Conservation (phyloP, 2,888 invertebrate genomes). For the Anorthoa munda region DNA sequence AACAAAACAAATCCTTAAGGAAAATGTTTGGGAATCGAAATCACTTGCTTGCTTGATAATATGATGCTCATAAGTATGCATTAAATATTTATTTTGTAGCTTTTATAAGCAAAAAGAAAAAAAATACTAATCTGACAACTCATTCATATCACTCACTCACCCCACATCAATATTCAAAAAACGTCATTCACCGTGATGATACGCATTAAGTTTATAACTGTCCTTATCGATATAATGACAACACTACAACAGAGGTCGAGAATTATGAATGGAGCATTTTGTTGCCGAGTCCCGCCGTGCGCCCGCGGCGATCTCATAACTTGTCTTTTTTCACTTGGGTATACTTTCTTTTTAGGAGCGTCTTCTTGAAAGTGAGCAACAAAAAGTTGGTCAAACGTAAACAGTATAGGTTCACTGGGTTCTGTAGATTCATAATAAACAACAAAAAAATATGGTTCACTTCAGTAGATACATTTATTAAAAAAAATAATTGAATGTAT, state of each 20-base stretch:
- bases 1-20: neutral
- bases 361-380: conserved; percentile 85
- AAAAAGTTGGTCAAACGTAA: conserved; percentile 63
- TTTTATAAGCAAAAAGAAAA: conserved; percentile 2
- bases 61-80: neutral
- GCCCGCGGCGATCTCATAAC: conserved; percentile 80
- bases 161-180: conserved; percentile 40
- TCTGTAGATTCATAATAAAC: conserved; percentile 10
- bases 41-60: neutral
- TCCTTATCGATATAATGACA: conserved; percentile 76
- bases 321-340: conserved; percentile 78
- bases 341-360: conserved; percentile 85
- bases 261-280: conserved; percentile 88
- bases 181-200: conserved; percentile 50
- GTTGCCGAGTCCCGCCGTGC: conserved; percentile 79
- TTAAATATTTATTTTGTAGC: neutral
- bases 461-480: too few relatives aligned
- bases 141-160: conserved; percentile 45
- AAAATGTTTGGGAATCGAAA: neutral
- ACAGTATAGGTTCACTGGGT: conserved; percentile 19
- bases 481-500: too few relatives aligned
- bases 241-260: conserved; percentile 81
- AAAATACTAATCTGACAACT: conserved; percentile 18
- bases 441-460: too few relatives aligned
- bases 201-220: conserved; percentile 53